phyloP scores from a whole-genome alignment of 2,113 vertebrate genomes.

The Lamprologus ornatipinnis region DNA sequence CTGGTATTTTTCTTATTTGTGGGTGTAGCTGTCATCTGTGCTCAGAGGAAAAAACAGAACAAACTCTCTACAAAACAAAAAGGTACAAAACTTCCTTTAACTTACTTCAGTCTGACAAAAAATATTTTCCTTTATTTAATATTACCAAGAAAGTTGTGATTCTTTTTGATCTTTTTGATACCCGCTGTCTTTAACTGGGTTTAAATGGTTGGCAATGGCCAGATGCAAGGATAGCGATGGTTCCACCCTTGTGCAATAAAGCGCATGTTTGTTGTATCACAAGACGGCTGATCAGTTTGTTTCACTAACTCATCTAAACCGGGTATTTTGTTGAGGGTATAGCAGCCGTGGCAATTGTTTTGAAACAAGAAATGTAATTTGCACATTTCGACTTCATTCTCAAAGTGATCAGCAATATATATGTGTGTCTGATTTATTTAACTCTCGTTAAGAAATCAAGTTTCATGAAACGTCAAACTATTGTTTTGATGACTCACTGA shows the following conservation, averaged over 20 bases:
- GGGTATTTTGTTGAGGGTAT: neutral
- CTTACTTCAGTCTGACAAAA: neutral
- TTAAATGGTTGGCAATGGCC: neutral
- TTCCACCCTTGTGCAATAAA: neutral
- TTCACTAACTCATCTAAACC: neutral
- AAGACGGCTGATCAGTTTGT: neutral
- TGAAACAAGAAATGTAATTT: neutral
- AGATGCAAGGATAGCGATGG: neutral
- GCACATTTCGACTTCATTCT: accelerated
- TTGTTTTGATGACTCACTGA: neutral
- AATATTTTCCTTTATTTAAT: neutral
- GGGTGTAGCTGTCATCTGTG: neutral
- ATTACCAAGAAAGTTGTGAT: neutral
- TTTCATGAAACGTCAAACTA: neutral
- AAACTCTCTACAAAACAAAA: neutral
- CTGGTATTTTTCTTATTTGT: neutral
- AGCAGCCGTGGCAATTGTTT: neutral
- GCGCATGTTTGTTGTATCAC: neutral
- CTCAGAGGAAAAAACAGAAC: neutral
- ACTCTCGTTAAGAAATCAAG: neutral
- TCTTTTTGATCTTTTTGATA: neutral
- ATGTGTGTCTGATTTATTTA: neutral
- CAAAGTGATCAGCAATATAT: neutral
- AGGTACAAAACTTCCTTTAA: neutral
- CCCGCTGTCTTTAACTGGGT: neutral